A percentile compares a stretch with the other conserved stretches of the same genome.
Evolutionary conservation across 2,113 vertebrate species (phyloP).

Genomic region (Proterorhinus semilunaris): DNA sequence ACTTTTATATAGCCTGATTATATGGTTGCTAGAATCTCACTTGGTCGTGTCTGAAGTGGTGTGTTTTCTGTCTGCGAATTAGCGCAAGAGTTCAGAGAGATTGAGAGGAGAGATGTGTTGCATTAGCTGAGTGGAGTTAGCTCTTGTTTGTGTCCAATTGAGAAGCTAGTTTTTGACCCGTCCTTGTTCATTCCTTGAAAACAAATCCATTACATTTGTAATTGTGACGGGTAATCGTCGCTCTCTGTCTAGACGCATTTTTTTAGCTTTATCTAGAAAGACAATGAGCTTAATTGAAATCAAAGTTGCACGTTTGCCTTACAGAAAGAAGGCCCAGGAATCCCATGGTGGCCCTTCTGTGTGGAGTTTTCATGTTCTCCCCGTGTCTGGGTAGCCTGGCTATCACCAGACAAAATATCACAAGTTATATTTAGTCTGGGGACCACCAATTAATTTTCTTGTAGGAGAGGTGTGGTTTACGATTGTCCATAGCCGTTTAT

Average conservation of each 20-base stretch:
- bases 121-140: conserved; percentile 24
- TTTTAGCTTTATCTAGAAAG: background rate
- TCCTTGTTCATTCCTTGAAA: conserved; percentile 5
- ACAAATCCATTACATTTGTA: conserved; percentile 4
- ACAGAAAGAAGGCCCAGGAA: too few species aligned
- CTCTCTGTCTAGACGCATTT: background rate
- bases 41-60: conserved; percentile 76
- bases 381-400: too few species aligned
- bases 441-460: too few species aligned
- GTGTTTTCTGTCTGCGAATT: conserved; percentile 48
- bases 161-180: conserved; percentile 2
- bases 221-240: background rate
- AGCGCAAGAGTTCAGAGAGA: conserved; percentile 33
- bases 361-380: too few species aligned
- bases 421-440: too few species aligned
- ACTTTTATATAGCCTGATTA: conserved; percentile 86
- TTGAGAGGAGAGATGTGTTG: conserved; percentile 28
- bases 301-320: background rate
- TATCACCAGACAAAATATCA: too few species aligned
- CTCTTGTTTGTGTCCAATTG: conserved; percentile 28
- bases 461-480: too few species aligned
- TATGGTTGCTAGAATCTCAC: conserved; percentile 78
- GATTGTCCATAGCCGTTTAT: too few species aligned
- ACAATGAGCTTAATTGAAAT: background rate
- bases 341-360: too few species aligned